Evolutionary conservation across 2,113 vertebrate genomes (phyloP).

Genomic region (Apeltes quadracus): DNA sequence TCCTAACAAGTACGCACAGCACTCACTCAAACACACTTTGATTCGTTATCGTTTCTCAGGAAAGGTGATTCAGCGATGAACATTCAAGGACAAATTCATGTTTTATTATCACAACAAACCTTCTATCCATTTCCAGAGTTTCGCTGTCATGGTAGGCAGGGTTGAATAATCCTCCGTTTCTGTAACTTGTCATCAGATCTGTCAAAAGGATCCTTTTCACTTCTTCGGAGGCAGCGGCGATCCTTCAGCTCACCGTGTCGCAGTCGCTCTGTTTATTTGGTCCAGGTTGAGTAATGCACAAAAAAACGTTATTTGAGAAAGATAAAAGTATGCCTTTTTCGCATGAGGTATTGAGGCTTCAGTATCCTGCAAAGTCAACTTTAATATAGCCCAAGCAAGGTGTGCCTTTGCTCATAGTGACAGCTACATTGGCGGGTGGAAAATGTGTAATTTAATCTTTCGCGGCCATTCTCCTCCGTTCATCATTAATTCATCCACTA

Average conservation of each 20-base stretch:
- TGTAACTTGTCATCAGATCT: constrained; percentile 78
- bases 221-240: constrained; percentile 9
- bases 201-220: constrained; percentile 23
- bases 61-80: background rate
- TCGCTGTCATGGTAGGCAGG: constrained; percentile 80
- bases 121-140: constrained; percentile 80
- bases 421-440: constrained; percentile 33
- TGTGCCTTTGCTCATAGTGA: constrained; percentile 25
- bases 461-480: constrained; percentile 28
- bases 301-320: background rate
- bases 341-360: background rate
- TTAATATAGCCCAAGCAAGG: constrained; percentile 3
- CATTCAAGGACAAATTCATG: constrained; percentile 2
- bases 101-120: constrained; percentile 78
- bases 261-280: background rate
- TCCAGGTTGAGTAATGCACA: background rate
- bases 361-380: background rate
- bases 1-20: background rate
- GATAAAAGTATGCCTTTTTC: background rate
- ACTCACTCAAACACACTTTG: constrained; percentile 1
- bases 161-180: constrained; percentile 74
- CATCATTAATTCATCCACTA: constrained; percentile 71
- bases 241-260: background rate
- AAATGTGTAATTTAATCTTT: constrained; percentile 60
- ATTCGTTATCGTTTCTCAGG: background rate